Evolutionary conservation across 2,888 invertebrate species (phyloP), one percentile per base, ranked within the genome.

Genomic region (Cyaniris semiargus): DNA sequence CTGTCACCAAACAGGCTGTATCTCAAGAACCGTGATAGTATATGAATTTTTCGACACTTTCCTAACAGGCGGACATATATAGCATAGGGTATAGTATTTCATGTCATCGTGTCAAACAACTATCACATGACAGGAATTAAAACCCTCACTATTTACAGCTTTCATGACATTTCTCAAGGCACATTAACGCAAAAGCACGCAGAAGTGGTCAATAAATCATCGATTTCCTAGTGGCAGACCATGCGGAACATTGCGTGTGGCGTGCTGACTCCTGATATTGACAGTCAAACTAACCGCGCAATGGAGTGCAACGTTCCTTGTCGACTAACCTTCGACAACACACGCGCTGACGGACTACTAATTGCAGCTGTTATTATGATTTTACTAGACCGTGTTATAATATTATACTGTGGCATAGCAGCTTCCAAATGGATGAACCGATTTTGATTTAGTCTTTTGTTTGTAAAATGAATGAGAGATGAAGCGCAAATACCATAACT

Each of bases 281-380:
- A 66, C 66, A 66, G 66, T 31, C 27, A 66, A 66, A 66, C 66
- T 66, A 66, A 66, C 66, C 66, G 66, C 66, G 27, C 66, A 23
- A 66, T 66, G 27, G 66, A 31, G 66, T 66, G 66, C 66, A 66
- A 66, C 66, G 66, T 31, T 31, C 23, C 66, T 15, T 31, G 66
- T 66, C 27, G 23, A 13, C 13, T 66, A 31, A 31, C 66, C 66
- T 66, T 66, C 27, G 66, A 15, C 13, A 66, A 66, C 15, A 31
- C 27, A 31, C 66, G 66, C 66, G 27, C 3, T 15, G 27, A 10
- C 21, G 21, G 21, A 58, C 58, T 21, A 1, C 58, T 10, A 21
- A 21, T 21, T 3, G 58, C n/a, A 10, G 58, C 58, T 58, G 21
- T 58, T n/a, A 56, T 4, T 6, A 58, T 53, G 5, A 53, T 53